Evolutionary conservation across 2,113 vertebrate genomes (phyloP).

Genomic region (Macrotis lagotis): DNA sequence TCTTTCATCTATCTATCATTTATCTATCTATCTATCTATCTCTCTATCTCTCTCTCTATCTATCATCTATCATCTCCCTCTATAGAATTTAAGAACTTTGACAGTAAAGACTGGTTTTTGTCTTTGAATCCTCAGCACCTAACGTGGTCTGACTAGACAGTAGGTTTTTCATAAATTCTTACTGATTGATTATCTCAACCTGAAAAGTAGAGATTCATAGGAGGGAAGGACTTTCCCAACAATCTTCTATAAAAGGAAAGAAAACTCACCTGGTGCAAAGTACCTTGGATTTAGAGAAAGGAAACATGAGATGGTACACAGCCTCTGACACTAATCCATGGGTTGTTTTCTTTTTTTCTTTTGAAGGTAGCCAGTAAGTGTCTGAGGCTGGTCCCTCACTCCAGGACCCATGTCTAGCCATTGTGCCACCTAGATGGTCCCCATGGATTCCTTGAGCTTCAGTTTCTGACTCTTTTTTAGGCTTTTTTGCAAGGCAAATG

Average conservation of each 20-base stretch:
- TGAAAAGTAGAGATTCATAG: not conserved
- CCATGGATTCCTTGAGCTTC: no score
- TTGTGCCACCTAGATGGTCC: no score
- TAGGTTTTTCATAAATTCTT: not conserved
- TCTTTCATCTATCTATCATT: no score
- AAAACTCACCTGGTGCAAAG: not conserved
- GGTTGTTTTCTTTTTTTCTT: no score
- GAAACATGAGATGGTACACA: not conserved
- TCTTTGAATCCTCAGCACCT: not conserved
- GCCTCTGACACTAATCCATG: not conserved
- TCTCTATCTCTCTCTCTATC: not conserved
- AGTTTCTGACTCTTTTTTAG: no score
- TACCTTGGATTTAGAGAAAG: not conserved
- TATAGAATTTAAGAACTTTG: not conserved
- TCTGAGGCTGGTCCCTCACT: no score
- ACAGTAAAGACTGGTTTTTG: not conserved
- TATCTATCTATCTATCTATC: not conserved
- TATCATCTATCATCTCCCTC: no score
- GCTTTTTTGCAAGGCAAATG: no score
- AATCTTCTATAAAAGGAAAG: not conserved
- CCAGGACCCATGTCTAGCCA: no score
- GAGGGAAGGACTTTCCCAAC: not conserved
- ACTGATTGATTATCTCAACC: not conserved
- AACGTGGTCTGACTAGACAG: not conserved
- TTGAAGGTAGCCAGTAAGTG: no score